phyloP scores from a whole-genome alignment of 1,140 invertebrate genomes.

The Megalopta genalis region DNA sequence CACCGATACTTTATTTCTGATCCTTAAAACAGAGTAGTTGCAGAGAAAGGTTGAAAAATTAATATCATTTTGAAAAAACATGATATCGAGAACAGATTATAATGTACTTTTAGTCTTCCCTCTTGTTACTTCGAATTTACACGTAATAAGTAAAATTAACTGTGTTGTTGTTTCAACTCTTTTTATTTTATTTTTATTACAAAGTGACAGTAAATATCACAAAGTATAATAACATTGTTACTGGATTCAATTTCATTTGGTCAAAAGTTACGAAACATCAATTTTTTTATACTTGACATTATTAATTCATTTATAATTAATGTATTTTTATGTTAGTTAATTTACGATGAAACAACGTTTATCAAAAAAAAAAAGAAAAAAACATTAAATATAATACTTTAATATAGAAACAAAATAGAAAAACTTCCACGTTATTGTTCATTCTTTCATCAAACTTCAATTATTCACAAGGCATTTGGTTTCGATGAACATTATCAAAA shows the following conservation, averaged over 20 bases:
- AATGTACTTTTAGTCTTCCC: conserved; percentile 35
- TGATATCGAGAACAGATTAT: background rate
- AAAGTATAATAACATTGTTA: background rate
- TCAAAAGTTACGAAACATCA: background rate
- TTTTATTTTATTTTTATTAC: background rate
- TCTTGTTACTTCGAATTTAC: conserved; percentile 6
- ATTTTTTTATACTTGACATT: no score
- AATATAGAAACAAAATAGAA: conserved; percentile 5
- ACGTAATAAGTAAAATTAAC: background rate
- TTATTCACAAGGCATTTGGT: background rate
- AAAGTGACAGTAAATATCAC: background rate
- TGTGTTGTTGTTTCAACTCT: background rate
- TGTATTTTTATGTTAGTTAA: background rate
- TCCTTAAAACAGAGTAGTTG: conserved; percentile 1
- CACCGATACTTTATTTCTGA: background rate
- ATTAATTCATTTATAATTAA: background rate
- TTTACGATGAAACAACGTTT: background rate
- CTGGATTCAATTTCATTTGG: background rate
- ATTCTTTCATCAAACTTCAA: background rate
- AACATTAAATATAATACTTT: background rate
- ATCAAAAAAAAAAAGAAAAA: no score
- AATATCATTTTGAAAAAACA: conserved; percentile 18
- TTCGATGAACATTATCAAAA: background rate
- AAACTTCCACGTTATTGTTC: background rate
- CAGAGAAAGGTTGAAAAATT: background rate